These are phyloP conservation scores for Cryptophagus acutangulus DNA, from an alignment of 2,888 invertebrate genomes.

Conservation along the genomic window DNA sequence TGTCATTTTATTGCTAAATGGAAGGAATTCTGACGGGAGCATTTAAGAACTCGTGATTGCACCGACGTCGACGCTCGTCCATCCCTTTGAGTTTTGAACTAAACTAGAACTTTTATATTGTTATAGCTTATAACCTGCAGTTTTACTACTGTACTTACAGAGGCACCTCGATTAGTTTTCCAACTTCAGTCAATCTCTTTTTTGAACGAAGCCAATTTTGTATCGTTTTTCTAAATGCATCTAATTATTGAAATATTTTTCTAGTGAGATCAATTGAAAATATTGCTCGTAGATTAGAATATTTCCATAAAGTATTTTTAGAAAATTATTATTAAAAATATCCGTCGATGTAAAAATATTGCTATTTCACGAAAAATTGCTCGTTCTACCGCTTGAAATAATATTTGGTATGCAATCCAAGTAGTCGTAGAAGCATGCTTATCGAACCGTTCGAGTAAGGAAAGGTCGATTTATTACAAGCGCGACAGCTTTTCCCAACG, in stretches of 20 bases:
- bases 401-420: not conserved
- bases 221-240: no score
- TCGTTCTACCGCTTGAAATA: not conserved
- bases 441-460: constrained; percentile 9
- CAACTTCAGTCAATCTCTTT: no score
- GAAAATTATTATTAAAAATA: no score
- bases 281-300: no score
- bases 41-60: constrained; percentile 29
- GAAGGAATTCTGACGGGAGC: constrained; percentile 16
- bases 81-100: constrained; percentile 29
- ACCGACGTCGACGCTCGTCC: no score
- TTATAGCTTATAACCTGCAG: constrained; percentile 24
- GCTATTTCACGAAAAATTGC: not conserved
- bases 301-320: no score
- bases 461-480: constrained; percentile 31
- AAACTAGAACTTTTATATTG: constrained; percentile 28
- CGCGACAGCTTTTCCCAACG: constrained; percentile 28
- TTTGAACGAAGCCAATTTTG: no score
- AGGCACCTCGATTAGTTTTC: constrained; percentile 8
- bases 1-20: constrained; percentile 6
- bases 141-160: constrained; percentile 15
- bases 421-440: constrained; percentile 1
- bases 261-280: no score
- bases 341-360: no score
- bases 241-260: no score